Percentiles rank a stretch among this genome's conserved stretches.
Conservation (phyloP, 1,140 invertebrate species). For the Nephotettix cincticeps region DNA sequence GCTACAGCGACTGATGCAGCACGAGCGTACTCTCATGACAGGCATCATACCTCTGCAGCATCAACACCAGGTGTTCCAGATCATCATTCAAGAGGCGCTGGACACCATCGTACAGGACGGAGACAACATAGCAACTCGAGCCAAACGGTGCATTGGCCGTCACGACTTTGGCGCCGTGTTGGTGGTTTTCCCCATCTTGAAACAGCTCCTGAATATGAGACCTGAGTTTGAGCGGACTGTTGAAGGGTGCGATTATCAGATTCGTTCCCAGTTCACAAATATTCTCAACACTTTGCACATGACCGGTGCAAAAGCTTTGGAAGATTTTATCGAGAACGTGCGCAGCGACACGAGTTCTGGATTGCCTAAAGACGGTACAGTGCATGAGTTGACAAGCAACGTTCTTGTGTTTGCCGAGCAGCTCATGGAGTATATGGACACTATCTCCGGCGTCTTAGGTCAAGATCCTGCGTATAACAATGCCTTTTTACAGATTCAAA, state of each 20-base stretch:
- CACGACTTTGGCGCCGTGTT: conserved; percentile 83
- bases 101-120: conserved; percentile 83
- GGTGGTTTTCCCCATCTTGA: conserved; percentile 83
- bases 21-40: conserved; percentile 78
- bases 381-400: conserved; percentile 93
- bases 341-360: conserved; percentile 78
- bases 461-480: conserved; percentile 60
- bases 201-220: conserved; percentile 75
- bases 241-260: conserved; percentile 68
- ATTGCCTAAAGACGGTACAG: conserved; percentile 92
- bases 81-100: conserved; percentile 80
- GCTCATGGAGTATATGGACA: conserved; percentile 74
- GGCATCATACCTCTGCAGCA: conserved; percentile 80
- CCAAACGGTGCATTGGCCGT: conserved; percentile 74
- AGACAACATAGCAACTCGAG: conserved; percentile 70
- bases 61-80: conserved; percentile 80
- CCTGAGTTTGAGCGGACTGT: conserved; percentile 81
- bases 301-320: conserved; percentile 82
- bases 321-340: conserved; percentile 91
- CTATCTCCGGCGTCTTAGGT: conserved; percentile 63
- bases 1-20: conserved; percentile 84
- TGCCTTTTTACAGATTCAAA: conserved; percentile 49
- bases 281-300: conserved; percentile 72
- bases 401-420: conserved; percentile 87
- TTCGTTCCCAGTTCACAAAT: conserved; percentile 69